phyloP scores from a whole-genome alignment of 1,140 invertebrate species.

The Dinoponera quadriceps region DNA sequence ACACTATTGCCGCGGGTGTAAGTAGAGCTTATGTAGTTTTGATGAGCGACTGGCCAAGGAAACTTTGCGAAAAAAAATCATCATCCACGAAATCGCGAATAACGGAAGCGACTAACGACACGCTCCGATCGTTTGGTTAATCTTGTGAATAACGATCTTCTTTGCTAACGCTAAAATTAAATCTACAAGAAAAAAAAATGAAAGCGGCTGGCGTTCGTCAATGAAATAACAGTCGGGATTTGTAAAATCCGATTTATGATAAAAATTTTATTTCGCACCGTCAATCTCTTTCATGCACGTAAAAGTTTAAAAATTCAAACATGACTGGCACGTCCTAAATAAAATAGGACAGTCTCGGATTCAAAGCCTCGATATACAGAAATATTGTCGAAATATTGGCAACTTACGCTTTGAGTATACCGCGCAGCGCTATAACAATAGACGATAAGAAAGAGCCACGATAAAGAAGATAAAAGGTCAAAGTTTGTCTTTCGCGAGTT shows the following conservation, averaged over 20 bases:
- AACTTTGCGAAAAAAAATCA: slow-evolving; percentile 26
- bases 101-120: neutral
- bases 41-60: slow-evolving; percentile 59
- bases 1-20: slow-evolving; percentile 81
- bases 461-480: slow-evolving; percentile 1
- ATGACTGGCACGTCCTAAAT: slow-evolving; percentile 37
- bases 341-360: slow-evolving; percentile 25
- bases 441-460: neutral
- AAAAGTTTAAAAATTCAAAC: slow-evolving; percentile 28
- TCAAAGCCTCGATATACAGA: slow-evolving; percentile 23
- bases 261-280: slow-evolving; percentile 7
- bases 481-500: neutral
- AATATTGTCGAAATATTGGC: slow-evolving; percentile 43
- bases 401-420: slow-evolving; percentile 1
- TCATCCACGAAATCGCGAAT: slow-evolving; percentile 17
- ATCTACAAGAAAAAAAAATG: no score
- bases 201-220: neutral
- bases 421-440: neutral
- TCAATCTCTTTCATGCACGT: neutral
- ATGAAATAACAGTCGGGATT: neutral
- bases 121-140: neutral
- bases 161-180: no score
- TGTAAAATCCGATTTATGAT: slow-evolving; percentile 22
- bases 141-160: neutral
- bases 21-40: slow-evolving; percentile 82